Percentiles rank a stretch among this genome's conserved stretches.
These are phyloP conservation scores for Ditula angustiorana DNA, from an alignment of 2,888 invertebrate genomes.

Conservation along the genomic window DNA sequence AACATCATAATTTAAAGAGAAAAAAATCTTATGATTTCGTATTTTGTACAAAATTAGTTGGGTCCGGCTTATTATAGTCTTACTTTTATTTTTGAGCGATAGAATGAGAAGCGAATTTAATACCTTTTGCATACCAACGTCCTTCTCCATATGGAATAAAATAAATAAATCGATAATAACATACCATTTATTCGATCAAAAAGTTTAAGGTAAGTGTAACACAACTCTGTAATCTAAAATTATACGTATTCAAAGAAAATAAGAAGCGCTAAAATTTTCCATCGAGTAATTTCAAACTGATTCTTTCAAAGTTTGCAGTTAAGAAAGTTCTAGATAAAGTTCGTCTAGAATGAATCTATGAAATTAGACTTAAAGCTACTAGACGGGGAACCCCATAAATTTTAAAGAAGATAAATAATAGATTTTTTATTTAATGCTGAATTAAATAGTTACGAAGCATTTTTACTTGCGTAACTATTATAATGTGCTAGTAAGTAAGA, in stretches of 20 bases:
- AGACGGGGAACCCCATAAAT: neutral
- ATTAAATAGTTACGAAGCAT: neutral
- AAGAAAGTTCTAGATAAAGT: constrained; percentile 23
- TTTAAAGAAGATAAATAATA: neutral
- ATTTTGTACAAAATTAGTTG: too few species aligned
- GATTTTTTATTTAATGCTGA: neutral
- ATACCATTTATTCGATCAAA: too few species aligned
- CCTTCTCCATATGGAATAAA: too few species aligned
- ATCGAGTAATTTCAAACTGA: constrained; percentile 22
- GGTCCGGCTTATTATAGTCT: too few species aligned
- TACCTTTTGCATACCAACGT: too few species aligned
- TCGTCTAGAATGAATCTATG: constrained; percentile 3
- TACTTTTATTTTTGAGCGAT: too few species aligned
- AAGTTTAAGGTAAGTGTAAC: neutral
- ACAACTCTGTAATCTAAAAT: neutral
- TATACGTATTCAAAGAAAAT: constrained; percentile 21
- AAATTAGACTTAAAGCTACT: constrained; percentile 4
- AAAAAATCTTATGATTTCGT: too few species aligned
- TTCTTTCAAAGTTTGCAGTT: constrained; percentile 22
- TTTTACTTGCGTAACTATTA: too few species aligned
- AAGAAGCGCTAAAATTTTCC: constrained; percentile 13
- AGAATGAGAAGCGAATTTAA: too few species aligned
- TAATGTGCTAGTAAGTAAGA: too few species aligned
- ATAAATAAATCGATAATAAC: too few species aligned
- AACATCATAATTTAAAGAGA: too few species aligned